Base-by-base conservation (phyloP, 2,113 vertebrate genomes). In the Gymnocephalus cernua region DNA sequence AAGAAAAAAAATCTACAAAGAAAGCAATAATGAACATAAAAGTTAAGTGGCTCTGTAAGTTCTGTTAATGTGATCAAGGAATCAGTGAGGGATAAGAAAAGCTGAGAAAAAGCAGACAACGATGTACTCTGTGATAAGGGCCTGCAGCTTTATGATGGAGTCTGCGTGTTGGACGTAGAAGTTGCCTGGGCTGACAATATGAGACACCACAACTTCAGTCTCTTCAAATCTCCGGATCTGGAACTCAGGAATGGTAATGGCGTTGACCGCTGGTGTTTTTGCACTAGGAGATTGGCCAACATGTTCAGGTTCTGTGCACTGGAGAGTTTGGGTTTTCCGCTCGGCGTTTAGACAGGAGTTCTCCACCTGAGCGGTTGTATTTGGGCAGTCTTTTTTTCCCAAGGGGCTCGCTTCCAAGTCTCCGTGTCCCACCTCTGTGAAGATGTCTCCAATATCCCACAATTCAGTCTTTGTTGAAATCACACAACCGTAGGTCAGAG, bases 401-500 rank as follows among this genome's bases (percentile, higher is more conserved):
- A 45, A 64, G 23, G 32, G 2, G 5, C 15, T 64, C 5, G 11
- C 25, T 9, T 73, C 58, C 5, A 65, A 51, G 0, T 51, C 51
- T 2, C 29, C 25, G 3, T 66, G 47, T 68, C 32, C 53, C 23
- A 63, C 76, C 15, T 87, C 79, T 38, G 83, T 81, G 27, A 77
- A 79, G 64, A 95, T 77, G 61, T 95, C 87, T 62, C 89, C 93
- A 4, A 93, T 48, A 74, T 96, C 95, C 95, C 95, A 95, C 29
- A 95, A 23, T 74, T 95, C 95, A 13, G 85, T 93, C 63, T 88
- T 79, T n/a, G 94, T 93, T 47, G 91, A 91, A 35, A 93, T 91
- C 62, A 93, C 70, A 58, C 90, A 95, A 18, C 82, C 83, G 81
- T 93, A 95, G 25, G 81, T 85, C 47, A 93, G 45, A 63, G 32